Evolutionary conservation across 2,113 vertebrate genomes (phyloP).

Genomic region (Spheniscus mendiculus): DNA sequence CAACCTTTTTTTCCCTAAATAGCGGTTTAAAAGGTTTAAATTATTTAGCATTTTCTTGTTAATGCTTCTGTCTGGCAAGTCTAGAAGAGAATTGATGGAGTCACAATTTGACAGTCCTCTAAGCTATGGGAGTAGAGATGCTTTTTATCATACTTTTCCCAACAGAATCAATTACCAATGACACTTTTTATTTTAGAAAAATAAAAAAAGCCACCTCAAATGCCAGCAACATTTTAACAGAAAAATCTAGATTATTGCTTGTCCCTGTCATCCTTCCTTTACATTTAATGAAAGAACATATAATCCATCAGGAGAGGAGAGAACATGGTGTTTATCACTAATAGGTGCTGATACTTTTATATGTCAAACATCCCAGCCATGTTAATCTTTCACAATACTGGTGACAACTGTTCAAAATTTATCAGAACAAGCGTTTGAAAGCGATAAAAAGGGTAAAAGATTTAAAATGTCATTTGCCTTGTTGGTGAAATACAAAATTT

Average conservation of each 20-base stretch:
- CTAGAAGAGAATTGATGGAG: neutral
- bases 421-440: neutral
- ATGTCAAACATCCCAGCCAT: neutral
- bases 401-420: neutral
- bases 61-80: neutral
- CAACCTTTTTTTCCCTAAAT: neutral
- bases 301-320: slow-evolving; percentile 3
- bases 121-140: neutral
- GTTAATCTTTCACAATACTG: slow-evolving; percentile 5
- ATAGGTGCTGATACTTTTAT: slow-evolving; percentile 12
- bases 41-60: slow-evolving; percentile 1
- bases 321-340: slow-evolving; percentile 16
- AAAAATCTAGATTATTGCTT: neutral
- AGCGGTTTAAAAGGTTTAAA: neutral
- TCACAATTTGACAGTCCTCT: neutral
- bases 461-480: neutral
- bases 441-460: neutral
- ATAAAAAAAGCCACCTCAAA: neutral
- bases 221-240: neutral
- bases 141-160: neutral
- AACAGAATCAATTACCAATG: slow-evolving; percentile 34
- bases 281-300: slow-evolving; percentile 24
- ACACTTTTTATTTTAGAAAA: slow-evolving; percentile 19
- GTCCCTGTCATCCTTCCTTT: neutral
- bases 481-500: neutral